Percentiles rank a stretch among this genome's conserved stretches.
These are phyloP conservation scores for Brachirus orientalis DNA, from an alignment of 2,113 vertebrate species.

Conservation along the genomic window DNA sequence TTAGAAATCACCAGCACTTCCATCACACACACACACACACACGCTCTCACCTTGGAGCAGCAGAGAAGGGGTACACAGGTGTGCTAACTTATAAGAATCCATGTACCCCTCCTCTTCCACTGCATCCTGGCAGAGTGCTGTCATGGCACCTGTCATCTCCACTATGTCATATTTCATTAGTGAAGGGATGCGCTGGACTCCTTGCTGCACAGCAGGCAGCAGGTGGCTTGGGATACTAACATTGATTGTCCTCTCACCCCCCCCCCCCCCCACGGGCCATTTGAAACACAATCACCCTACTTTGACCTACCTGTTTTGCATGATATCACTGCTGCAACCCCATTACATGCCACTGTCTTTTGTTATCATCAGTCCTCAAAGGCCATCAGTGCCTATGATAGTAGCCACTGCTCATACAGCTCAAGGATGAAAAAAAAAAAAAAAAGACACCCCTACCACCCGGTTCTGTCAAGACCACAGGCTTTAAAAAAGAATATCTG, in stretches of 20 bases:
- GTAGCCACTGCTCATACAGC: slow-evolving; percentile 9
- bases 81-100: slow-evolving; percentile 74
- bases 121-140: slow-evolving; percentile 65
- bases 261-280: slow-evolving; percentile 42
- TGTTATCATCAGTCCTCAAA: slow-evolving; percentile 48
- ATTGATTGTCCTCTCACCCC: slow-evolving; percentile 52
- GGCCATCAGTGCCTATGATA: slow-evolving; percentile 23
- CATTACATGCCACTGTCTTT: slow-evolving; percentile 46
- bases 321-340: slow-evolving; percentile 49
- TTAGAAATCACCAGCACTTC: slow-evolving; percentile 68
- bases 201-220: slow-evolving; percentile 59
- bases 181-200: slow-evolving; percentile 48
- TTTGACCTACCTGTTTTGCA: slow-evolving; percentile 54
- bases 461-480: background rate
- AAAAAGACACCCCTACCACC: background rate
- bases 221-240: slow-evolving; percentile 70
- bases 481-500: background rate
- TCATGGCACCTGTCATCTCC: slow-evolving; percentile 77
- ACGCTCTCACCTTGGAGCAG: slow-evolving; percentile 65
- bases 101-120: slow-evolving; percentile 39
- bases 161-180: slow-evolving; percentile 79
- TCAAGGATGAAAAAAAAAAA: background rate
- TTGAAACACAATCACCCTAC: slow-evolving; percentile 37
- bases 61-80: slow-evolving; percentile 70
- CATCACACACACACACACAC: slow-evolving; percentile 46